Evolutionary conservation across 2,797 vertebrate species (phyloP), one percentile per base, ranked within the genome.

Genomic region (Zenarchopterus dispar): DNA sequence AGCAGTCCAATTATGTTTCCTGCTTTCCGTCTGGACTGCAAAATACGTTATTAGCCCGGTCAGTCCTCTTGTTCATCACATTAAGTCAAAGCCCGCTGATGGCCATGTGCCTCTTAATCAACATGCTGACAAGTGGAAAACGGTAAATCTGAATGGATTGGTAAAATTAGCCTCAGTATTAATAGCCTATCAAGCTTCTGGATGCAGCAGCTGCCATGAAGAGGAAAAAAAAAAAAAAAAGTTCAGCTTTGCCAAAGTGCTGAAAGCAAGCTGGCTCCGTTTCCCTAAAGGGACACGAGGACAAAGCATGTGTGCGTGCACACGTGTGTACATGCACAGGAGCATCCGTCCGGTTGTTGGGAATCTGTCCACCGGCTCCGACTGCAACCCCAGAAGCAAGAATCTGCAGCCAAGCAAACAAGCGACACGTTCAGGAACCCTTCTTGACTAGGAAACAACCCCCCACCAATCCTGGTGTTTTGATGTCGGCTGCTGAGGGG

Each of bases 141-240:
- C 75, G 51, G 84, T 85, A 92, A 91, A 92, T 92, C 84, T 86
- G 90, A 93, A 94, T 92, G 84, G 91, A 93, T 92, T 84, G 91
- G 90, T 91, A 88, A 91, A 93, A 94, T 94, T 93, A 94, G 88
- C 91, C 57, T 2, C 78, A 78, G 87, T 91, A 94, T 93, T 93
- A 93, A 93, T 90, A 92, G 92, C 87, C 91, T 84, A 90, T 92
- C 92, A 91, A 89, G 89, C 89, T 91, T 88, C 84, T 89, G 92
- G 91, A 94, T 81, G 91, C 89, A 86, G 91, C 93, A 93, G 92
- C 92, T 93, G 93, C 90, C 90, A 84, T 67, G 75, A 57, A 50
- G 22, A n/a, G 6, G 9, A 4, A 19, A 60, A n/a, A 26, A 41
- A 42, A 18, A 46, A 80, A 85, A 86, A 84, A 90, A 83, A 58